Base-by-base conservation (phyloP, 2,888 invertebrate genomes). In the Polietes domitor region DNA sequence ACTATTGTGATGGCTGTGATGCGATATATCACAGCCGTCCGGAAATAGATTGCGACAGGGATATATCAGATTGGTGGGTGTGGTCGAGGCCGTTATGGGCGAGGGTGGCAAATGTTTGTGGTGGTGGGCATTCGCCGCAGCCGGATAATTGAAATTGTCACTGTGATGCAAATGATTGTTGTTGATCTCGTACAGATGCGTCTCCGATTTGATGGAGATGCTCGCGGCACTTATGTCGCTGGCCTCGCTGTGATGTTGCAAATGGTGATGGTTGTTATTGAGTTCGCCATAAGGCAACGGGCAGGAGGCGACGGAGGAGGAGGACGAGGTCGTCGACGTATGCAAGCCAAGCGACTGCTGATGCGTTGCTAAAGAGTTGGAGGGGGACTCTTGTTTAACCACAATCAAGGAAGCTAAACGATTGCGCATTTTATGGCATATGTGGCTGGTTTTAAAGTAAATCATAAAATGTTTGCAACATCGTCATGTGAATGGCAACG, bases 361-460 rank as follows among this genome's bases (percentile, higher is more conserved):
- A 71, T 77, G 63, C 77, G 76, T 77, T 28, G 21, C 77, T 77
- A 84, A 79, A 79, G 75, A 76, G 77, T 80, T 85, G 65, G 87
- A 74, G 43, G 82, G 65, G 83, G 91, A 90, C 88, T 92, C 92
- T 91, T 92, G 92, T 90, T 92, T 92, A 88, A 92, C 91, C 90
- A 92, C 91, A 91, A 92, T 92, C 88, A 92, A 87, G 83, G 92
- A 91, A 87, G 92, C 92, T 88, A 92, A 91, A 87, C 92, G 92
- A 91, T 91, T 92, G 91, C 92, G 92, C 92, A 92, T 92, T 89
- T 89, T 84, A 90, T 85, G 61, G 58, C 71, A 83, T 74, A 68
- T 77, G 78, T 61, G 75, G 10, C 6, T 19, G 24, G 24, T 17
- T 74, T 77, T 74, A 28, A 61, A 68, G 24, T 28, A n/a, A n/a